Percentiles rank a stretch among this genome's conserved stretches.
phyloP scores from a whole-genome alignment of 2,113 vertebrate genomes.

The Anolis sagrei region DNA sequence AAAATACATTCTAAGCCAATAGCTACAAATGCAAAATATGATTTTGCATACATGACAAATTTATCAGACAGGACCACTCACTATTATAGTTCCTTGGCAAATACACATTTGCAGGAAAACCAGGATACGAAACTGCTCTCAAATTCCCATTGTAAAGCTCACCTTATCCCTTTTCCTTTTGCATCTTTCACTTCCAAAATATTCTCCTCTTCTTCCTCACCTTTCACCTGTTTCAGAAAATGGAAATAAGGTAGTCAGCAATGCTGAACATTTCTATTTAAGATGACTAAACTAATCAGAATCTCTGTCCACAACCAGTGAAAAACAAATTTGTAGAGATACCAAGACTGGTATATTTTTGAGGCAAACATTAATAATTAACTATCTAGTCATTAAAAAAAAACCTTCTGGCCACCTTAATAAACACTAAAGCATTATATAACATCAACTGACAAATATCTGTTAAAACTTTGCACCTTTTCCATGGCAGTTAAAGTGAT shows the following conservation, averaged over 20 bases:
- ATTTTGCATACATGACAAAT: not conserved
- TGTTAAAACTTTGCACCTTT: not conserved
- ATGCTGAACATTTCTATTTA: not conserved
- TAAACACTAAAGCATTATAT: fast-evolving
- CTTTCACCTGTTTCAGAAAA: constrained; percentile 83
- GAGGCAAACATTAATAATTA: not conserved
- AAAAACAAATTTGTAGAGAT: fast-evolving
- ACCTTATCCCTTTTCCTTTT: constrained; percentile 87
- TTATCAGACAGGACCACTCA: not conserved
- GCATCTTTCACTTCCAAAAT: constrained; percentile 87
- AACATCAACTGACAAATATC: not conserved
- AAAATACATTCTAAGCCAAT: not conserved
- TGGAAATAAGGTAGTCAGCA: not conserved
- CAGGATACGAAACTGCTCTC: not conserved
- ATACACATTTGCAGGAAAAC: not conserved
- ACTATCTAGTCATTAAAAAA: fast-evolving
- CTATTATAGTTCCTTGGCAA: not conserved
- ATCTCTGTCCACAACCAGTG: fast-evolving
- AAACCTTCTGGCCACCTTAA: not conserved
- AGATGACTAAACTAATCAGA: fast-evolving
- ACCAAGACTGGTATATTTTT: not conserved
- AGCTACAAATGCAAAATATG: not conserved
- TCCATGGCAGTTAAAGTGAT: too few species aligned
- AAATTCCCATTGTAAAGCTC: constrained; percentile 42
- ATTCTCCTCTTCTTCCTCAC: constrained; percentile 93